Base-by-base conservation (phyloP, 2,888 invertebrate genomes). In the Diarsia dahlii region DNA sequence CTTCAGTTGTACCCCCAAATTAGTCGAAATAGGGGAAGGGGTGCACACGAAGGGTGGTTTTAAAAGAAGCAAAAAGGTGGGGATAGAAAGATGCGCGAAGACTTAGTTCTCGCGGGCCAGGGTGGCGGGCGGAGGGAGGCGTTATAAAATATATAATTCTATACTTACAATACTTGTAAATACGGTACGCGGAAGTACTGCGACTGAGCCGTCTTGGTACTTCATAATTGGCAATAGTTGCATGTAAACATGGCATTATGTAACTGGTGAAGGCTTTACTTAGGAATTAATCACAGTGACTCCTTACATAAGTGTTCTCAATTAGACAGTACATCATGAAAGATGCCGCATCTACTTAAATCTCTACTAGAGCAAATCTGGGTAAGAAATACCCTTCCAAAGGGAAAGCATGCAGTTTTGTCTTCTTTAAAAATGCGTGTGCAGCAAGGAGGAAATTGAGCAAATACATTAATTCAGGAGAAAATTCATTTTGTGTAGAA, bases 131-230 rank as follows among this genome's bases (percentile, higher is more conserved):
- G 80, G 78, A 64, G 80, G 91, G 92, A 91, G 95, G 95, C 93
- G 96, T 96, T 96, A 96, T 96, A 96, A 96, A 96, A 96, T 96
- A 96, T 96, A 96, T 96, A 96, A 96, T 96, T 96, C 96, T 96
- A 96, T 96, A 96, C 96, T 96, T 96, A 96, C 96, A 96, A 96
- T 96, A 96, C 96, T 96, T 96, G 96, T 96, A 96, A 96, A 96
- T 96, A 96, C 96, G 96, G 93, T 92, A 96, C 95, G 95, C 96
- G 96, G 96, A 96, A 96, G 95, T 95, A 93, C 89, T 83, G 67
- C 86, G 92, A 76, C 54, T 54, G 58, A 46, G 13, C 5, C 23
- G 79, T 71, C 81, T 94, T 95, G 95, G 91, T 93, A 92, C 93
- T 94, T 91, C 73, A 52, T 68, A 78, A 64, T 84, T 81, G 79